Percentiles rank a stretch among this genome's conserved stretches.
Conservation (phyloP, 2,113 vertebrate species). For the Hippocampus abdominalis region DNA sequence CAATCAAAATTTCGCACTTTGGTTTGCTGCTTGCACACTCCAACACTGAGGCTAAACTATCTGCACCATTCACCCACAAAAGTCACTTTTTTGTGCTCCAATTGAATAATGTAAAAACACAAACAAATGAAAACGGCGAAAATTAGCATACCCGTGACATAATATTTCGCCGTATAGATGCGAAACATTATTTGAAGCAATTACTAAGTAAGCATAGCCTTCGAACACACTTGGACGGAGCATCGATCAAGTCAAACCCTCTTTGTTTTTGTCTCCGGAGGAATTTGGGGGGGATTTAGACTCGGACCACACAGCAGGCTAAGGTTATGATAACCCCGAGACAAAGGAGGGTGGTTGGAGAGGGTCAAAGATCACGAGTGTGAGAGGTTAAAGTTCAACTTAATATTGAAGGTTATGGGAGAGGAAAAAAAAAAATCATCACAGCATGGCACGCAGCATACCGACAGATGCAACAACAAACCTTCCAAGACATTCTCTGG, state of each 20-base stretch:
- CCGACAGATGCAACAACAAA: constrained; percentile 21
- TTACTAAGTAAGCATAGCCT: no score
- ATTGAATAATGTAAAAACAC: no score
- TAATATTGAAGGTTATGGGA: constrained; percentile 27
- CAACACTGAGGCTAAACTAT: no score
- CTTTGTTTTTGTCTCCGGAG: neutral
- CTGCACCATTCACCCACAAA: no score
- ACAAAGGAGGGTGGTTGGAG: constrained; percentile 7
- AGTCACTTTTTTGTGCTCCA: no score
- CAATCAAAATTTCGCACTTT: no score
- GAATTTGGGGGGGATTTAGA: neutral
- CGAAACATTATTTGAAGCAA: no score
- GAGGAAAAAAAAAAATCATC: constrained; percentile 9
- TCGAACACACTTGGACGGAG: no score
- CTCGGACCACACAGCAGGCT: constrained; percentile 35
- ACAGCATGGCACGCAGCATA: constrained; percentile 16
- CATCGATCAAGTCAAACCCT: neutral
- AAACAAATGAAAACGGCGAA: no score
- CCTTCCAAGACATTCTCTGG: neutral
- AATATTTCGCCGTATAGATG: no score
- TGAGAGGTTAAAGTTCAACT: constrained; percentile 32
- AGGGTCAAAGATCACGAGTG: constrained; percentile 40
- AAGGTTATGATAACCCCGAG: constrained; percentile 16
- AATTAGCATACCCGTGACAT: no score
- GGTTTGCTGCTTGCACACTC: no score